Evolutionary conservation across 2,113 vertebrate species (phyloP).

Genomic region (rat (Rattus norvegicus)): GRCr8 NC_086022.1:41218501-41219000

Average conservation of each 20-base stretch:
- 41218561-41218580: background rate
- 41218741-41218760: background rate
- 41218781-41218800: background rate
- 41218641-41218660: background rate
- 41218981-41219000: background rate
- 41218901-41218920: background rate
- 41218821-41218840: background rate
- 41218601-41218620: background rate
- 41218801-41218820: background rate
- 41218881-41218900: background rate
- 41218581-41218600: background rate
- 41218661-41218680: background rate
- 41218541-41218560: too few relatives aligned
- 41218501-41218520: background rate
- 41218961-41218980: background rate
- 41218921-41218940: background rate
- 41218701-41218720: background rate
- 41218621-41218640: background rate
- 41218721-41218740: background rate
- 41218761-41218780: constrained; percentile 30
- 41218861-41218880: background rate
- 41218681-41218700: background rate
- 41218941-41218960: background rate
- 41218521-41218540: background rate
- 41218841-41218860: constrained; percentile 35